Evolutionary conservation across 2,888 invertebrate species (phyloP), one percentile per base, ranked within the genome.

Genomic region (Melanchra persicariae): DNA sequence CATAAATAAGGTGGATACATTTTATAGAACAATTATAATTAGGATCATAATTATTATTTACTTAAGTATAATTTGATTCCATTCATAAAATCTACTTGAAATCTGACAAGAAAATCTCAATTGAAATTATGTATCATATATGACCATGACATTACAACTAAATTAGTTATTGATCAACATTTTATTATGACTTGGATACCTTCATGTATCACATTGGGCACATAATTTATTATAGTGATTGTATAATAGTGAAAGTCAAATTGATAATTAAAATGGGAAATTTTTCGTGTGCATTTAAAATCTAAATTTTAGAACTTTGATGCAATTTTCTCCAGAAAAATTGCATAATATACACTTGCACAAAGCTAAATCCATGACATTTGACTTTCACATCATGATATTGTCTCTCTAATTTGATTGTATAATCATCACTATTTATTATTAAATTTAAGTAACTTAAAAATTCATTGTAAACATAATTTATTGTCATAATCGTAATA

Each of bases 381-480:
- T 93, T 91, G 92, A 91, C 93, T 92, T 93, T 93, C 91, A 93
- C 92, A 85, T 70, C 87, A 91, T 93, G 92, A 95, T 95, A 95
- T 95, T 94, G 94, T 93, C 95, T 95, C 94, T 95, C 94, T 95
- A 92, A 89, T 91, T 95, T 94, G 89, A 92, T 93, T 92, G 89
- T 94, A 92, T 95, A 95, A 94, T 95, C 93, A 87, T 87, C 88
- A 90, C 93, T 95, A 95, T 95, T 95, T 95, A 95, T 95, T 95
- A 93, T 93, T 93, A 95, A 88, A 94, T 93, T 94, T 95, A 95
- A 94, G 95, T 95, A 95, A 95, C 89, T 92, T 94, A 93, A 95
- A 92, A 92, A 93, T 92, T 93, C 90, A 92, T 91, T 87, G 89
- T 92, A 91, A 92, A 91, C 92, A 94, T 95, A 94, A 95, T 95